Conservation (phyloP, 2,888 invertebrate genomes). For the Thymelicus acteon region DNA sequence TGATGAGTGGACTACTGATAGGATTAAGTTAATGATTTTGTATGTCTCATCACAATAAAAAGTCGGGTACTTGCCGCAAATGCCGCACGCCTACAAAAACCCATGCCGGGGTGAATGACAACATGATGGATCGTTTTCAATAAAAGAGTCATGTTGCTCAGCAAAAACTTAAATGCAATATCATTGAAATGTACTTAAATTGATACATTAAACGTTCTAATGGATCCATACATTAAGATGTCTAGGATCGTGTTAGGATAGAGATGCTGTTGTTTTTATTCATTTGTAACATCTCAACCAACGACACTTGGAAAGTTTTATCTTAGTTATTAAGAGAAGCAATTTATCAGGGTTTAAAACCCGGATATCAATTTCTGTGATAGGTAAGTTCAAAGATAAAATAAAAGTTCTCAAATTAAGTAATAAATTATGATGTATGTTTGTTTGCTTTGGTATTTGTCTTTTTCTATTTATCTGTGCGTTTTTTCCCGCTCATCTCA, state of each 20-base stretch:
- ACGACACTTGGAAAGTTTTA: too few species aligned
- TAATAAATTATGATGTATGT: too few species aligned
- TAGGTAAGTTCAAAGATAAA: too few species aligned
- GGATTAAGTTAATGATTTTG: not conserved
- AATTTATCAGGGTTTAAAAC: too few species aligned
- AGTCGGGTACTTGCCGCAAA: not conserved
- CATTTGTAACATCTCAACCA: not conserved
- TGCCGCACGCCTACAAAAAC: not conserved
- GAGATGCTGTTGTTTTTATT: slow-evolving; percentile 14
- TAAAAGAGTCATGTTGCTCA: slow-evolving; percentile 3
- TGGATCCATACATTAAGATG: slow-evolving; percentile 27
- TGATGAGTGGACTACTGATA: not conserved
- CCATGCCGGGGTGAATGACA: slow-evolving; percentile 13
- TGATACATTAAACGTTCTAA: slow-evolving; percentile 27
- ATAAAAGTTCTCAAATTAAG: too few species aligned
- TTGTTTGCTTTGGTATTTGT: too few species aligned
- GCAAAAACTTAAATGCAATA: slow-evolving; percentile 15
- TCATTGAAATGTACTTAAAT: slow-evolving; percentile 7
- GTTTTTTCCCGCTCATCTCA: too few species aligned
- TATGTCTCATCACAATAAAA: too few species aligned
- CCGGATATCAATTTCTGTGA: too few species aligned
- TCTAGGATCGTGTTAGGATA: slow-evolving; percentile 14
- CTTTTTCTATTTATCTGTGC: too few species aligned
- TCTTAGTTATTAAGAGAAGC: too few species aligned
- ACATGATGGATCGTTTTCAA: slow-evolving; percentile 18